Percentiles rank a stretch among this genome's conserved stretches.
phyloP scores from a whole-genome alignment of 2,888 invertebrate genomes.

The Lamproptera curius region DNA sequence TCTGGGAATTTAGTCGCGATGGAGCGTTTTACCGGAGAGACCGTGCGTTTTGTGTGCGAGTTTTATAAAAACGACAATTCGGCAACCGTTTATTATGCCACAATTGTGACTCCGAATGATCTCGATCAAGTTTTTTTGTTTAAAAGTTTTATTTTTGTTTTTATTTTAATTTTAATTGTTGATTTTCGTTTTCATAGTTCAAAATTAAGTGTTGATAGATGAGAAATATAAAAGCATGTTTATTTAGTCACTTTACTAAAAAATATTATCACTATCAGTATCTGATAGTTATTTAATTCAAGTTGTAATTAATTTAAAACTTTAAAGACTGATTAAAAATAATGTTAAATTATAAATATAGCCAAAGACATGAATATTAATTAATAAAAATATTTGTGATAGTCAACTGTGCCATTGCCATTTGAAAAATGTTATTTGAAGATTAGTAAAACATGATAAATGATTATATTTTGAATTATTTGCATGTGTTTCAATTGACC shows the following conservation, averaged over 20 bases:
- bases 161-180: background rate
- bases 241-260: background rate
- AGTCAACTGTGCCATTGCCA: background rate
- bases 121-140: background rate
- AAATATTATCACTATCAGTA: background rate
- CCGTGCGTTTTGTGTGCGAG: too few relatives aligned
- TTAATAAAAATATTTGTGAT: conserved; percentile 3
- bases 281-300: background rate
- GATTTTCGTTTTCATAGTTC: background rate
- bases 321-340: background rate
- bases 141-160: background rate
- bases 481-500: conserved; percentile 22
- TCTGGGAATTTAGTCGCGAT: too few relatives aligned
- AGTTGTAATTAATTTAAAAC: background rate
- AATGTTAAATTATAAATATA: background rate
- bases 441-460: conserved; percentile 1
- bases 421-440: background rate
- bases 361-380: background rate
- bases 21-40: too few relatives aligned
- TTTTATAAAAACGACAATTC: too few relatives aligned
- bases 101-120: conserved; percentile 20
- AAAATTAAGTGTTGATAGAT: background rate
- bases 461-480: conserved; percentile 18
- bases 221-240: background rate
- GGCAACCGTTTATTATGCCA: conserved; percentile 18